These are phyloP conservation scores for Disparrhopalites patrizii DNA, from an alignment of 2,888 invertebrate species.

Conservation along the genomic window DNA sequence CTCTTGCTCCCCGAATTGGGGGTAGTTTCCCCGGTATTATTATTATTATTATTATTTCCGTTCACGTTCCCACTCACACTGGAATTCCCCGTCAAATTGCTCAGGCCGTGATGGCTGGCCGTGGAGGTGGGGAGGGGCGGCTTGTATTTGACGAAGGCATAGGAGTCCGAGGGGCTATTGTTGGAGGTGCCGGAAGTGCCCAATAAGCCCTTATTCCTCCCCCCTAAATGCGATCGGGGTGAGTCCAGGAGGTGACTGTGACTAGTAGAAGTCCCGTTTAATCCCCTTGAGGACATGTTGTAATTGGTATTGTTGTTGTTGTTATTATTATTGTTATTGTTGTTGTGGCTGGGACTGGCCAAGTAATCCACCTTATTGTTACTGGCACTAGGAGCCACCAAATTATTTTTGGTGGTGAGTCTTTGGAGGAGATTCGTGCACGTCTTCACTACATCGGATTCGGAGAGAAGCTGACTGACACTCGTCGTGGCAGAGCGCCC, in stretches of 20 bases:
- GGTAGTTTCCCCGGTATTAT: constrained; percentile 13
- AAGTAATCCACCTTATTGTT: background rate
- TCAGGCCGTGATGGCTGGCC: constrained; percentile 14
- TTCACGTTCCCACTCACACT: background rate
- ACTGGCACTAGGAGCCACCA: background rate
- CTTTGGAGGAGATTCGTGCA: constrained; percentile 80
- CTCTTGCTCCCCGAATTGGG: background rate
- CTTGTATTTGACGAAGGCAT: constrained; percentile 47
- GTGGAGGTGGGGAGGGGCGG: constrained; percentile 44
- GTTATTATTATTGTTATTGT: background rate
- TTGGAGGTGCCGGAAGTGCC: constrained; percentile 37
- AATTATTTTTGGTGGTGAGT: constrained; percentile 63
- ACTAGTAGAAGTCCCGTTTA: constrained; percentile 5
- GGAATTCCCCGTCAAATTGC: constrained; percentile 6
- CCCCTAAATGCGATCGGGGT: constrained; percentile 2
- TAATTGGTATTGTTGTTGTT: constrained; percentile 19
- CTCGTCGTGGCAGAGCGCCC: constrained; percentile 70
- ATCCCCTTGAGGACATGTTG: constrained; percentile 15
- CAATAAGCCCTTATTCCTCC: constrained; percentile 38
- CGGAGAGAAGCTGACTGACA: constrained; percentile 78
- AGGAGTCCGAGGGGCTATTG: constrained; percentile 41
- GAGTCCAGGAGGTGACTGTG: constrained; percentile 4
- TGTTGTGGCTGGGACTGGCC: constrained; percentile 6
- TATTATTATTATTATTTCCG: background rate
- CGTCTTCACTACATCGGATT: constrained; percentile 57